Evolutionary conservation across 2,113 vertebrate species (phyloP), one percentile per base, ranked within the genome.

Genomic region (Corythoichthys intestinalis): DNA sequence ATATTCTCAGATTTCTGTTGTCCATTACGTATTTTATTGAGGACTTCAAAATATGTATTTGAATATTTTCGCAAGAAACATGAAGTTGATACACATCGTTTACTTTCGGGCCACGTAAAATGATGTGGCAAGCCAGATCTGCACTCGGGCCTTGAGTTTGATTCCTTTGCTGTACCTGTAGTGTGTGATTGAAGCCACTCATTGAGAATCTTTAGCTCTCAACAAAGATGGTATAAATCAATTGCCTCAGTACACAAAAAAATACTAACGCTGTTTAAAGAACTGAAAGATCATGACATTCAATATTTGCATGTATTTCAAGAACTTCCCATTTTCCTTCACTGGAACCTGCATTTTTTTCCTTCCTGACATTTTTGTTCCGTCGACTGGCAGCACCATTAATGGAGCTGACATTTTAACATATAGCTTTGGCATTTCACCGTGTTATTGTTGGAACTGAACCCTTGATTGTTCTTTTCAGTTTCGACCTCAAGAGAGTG

Each of bases 401-500:
- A 87, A 88, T 86, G 82, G 83, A 66, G 62, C 48, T 89, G 87
- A 86, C 87, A 89, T 89, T 89, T 85, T 86, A 89, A 89, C 84
- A 88, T 88, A 89, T 85, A 72, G 80, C 80, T 80, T 84, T 91
- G 89, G 81, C 89, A 91, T 91, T 91, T 87, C 78, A 80, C 79
- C 80, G 54, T 74, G 87, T 85, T 86, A 88, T 85, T 82, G 65
- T 72, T 66, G 69, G 70, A 86, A 85, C 56, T 69, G 78, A 85
- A 80, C 75, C 81, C 67, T 67, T 64, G 49, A 78, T 80, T 85
- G 84, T 87, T 82, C 73, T 83, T 79, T 85, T 78, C 71, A 74
- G 69, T 15, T 44, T 35, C 58, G 69, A 80, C 58, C 67, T 50
- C 0, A 59, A 74, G 64, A 85, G 81, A 71, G 13, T 56, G 38